Conservation (phyloP, 2,113 vertebrate genomes). For the Zapornia atra region DNA sequence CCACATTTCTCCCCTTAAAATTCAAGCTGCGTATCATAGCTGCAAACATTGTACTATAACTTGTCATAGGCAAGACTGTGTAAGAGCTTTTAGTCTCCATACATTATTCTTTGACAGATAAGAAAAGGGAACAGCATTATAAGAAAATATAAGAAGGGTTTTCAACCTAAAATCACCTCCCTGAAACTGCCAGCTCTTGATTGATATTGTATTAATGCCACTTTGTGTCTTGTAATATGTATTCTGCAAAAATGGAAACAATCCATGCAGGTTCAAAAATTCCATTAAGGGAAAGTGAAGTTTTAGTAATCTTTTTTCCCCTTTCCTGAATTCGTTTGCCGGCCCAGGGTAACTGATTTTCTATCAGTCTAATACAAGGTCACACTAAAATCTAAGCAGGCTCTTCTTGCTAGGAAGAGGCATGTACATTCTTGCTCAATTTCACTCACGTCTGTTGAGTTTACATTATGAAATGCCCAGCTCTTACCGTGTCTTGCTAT, state of each 20-base stretch:
- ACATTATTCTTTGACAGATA: not conserved
- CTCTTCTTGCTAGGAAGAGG: not conserved
- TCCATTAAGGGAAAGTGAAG: not conserved
- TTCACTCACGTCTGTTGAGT: not conserved
- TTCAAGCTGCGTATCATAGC: not conserved
- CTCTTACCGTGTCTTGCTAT: not conserved
- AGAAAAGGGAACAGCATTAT: not conserved
- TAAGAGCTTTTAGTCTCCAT: constrained; percentile 7
- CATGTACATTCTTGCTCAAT: not conserved
- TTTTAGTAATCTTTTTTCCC: not conserved
- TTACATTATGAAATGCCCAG: not conserved
- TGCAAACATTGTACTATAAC: not conserved
- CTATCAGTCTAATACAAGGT: not conserved
- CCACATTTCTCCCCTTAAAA: not conserved
- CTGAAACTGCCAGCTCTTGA: not conserved
- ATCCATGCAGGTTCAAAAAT: not conserved
- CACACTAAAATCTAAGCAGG: not conserved
- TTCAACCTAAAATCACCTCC: not conserved
- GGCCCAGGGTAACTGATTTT: not conserved
- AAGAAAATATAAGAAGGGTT: not conserved
- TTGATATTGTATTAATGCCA: not conserved
- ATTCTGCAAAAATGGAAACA: constrained; percentile 3
- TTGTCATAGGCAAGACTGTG: not conserved
- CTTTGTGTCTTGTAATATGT: not conserved
- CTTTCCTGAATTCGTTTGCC: not conserved